Evolutionary conservation across 1,140 invertebrate species (phyloP), one percentile per base, ranked within the genome.

Genomic region (Ladona fulva): DNA sequence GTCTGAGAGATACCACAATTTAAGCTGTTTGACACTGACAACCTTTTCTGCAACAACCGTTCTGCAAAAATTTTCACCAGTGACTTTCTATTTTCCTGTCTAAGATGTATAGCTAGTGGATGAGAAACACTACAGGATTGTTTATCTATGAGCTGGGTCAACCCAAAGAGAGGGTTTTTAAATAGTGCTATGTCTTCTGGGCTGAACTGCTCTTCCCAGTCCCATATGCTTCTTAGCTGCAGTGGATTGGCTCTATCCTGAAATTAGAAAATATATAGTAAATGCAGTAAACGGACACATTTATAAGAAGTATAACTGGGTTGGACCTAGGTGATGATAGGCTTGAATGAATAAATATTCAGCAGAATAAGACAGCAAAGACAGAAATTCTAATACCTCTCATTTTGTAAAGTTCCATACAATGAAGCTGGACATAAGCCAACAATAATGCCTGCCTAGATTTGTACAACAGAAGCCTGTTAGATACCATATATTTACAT

Each of bases 171-270:
- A 14, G 94, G 93, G 84, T 95, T 95, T 79, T 89, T 89, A 84
- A 96, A 95, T 52, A 94, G 85, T 14, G 89, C 85, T 44, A 92
- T 91, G 82, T 95, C 93, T 74, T 95, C 93, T 0, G 87, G 87
- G 8, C 78, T 42, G 81, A 95, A 94, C 83, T 95, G 93, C 81
- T 93, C 92, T 74, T 88, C 86, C 93, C 94, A 95, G 82, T 95
- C 92, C 94, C 94, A 96, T 0, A 93, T 90, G 42, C 92, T 92
- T 0, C 93, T 86, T 44, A 92, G 84, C 5, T 91, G 86, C 59
- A 94, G 85, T 24, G 88, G 88, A 78, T 84, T 87, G 25, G 82
- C 83, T 24, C 83, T 82, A 80, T 88, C 88, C 88, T 89, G 77
- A 74, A 83, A 83, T 59, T 3, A 52, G 12, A n/a, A 24, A 37